These are phyloP conservation scores for Toxostoma redivivum DNA, from an alignment of 2,113 vertebrate genomes.

Conservation along the genomic window DNA sequence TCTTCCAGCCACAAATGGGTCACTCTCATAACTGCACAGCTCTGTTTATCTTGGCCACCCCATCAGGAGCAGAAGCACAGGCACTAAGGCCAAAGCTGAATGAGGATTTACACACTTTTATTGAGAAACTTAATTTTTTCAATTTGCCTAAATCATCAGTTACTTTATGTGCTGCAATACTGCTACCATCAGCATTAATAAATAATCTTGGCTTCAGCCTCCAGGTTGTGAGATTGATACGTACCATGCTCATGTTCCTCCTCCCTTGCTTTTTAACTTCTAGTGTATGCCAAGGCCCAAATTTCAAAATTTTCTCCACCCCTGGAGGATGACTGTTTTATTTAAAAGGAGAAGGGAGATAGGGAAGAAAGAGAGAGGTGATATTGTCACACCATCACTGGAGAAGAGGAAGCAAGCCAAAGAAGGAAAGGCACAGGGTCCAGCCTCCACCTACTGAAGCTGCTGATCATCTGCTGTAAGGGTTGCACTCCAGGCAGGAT, in stretches of 20 bases:
- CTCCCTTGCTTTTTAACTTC: background rate
- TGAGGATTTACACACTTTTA: background rate
- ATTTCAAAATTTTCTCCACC: background rate
- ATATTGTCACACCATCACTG: background rate
- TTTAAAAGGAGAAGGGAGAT: background rate
- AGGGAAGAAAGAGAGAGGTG: too few species aligned
- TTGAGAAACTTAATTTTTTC: background rate
- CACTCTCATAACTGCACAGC: background rate
- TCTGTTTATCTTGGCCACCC: background rate
- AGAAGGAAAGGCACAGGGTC: background rate
- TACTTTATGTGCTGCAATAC: background rate
- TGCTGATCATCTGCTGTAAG: background rate
- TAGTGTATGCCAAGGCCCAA: fast-evolving
- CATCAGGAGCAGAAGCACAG: background rate
- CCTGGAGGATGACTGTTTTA: background rate
- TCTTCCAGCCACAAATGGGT: background rate
- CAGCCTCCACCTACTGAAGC: background rate
- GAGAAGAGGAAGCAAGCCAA: background rate
- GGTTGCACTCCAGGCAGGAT: background rate
- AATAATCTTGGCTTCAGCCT: background rate
- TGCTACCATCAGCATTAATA: background rate
- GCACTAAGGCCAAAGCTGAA: background rate
- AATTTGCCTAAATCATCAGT: background rate
- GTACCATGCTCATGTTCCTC: background rate
- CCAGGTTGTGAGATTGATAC: background rate